Conservation (phyloP, 2,797 vertebrate genomes). For the Setipinna tenuifilis region DNA sequence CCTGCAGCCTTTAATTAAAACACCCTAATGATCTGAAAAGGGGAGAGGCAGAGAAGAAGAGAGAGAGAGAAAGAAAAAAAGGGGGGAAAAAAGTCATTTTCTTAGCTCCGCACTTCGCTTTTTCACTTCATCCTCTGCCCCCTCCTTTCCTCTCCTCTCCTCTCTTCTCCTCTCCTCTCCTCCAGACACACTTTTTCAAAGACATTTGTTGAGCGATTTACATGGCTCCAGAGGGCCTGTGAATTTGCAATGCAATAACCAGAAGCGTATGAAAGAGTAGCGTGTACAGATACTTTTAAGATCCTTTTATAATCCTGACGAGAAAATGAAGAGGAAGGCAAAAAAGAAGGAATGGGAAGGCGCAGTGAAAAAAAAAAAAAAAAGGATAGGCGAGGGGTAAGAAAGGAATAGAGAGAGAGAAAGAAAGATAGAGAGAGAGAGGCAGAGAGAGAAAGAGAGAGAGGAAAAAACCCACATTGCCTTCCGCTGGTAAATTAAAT, state of each 20-base stretch:
- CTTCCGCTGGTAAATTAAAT: constrained; percentile 52
- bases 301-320: constrained; percentile 57
- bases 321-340: constrained; percentile 38
- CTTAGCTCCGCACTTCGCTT: constrained; percentile 39
- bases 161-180: constrained; percentile 36
- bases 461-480: constrained; percentile 43
- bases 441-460: neutral
- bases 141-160: constrained; percentile 20
- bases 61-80: constrained; percentile 45
- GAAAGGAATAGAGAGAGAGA: neutral
- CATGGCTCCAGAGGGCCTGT: constrained; percentile 52
- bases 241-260: constrained; percentile 59
- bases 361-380: constrained; percentile 31
- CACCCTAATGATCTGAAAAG: constrained; percentile 67
- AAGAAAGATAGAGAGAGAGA: neutral
- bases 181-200: constrained; percentile 58
- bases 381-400: neutral
- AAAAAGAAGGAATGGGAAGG: neutral
- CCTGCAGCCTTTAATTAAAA: constrained; percentile 74
- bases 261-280: constrained; percentile 55
- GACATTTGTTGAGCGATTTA: constrained; percentile 57
- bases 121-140: constrained; percentile 5
- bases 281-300: constrained; percentile 55
- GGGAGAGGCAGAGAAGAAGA: constrained; percentile 32
- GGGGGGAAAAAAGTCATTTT: constrained; percentile 53